Base-by-base conservation (phyloP, 2,888 invertebrate species). In the Drosophila hamatofila region DNA sequence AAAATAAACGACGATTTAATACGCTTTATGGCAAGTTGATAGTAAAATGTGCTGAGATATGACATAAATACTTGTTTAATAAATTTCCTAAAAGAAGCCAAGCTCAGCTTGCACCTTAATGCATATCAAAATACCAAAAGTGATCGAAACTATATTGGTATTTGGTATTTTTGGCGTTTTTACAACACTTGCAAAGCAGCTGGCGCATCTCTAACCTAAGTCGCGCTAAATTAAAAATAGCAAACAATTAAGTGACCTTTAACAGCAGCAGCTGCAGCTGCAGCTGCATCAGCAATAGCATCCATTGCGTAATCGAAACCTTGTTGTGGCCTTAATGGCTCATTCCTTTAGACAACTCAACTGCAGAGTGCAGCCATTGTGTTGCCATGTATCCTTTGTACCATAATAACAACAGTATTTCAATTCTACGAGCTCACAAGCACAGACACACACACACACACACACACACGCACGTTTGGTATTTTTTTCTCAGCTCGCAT, bases 371-470 rank as follows among this genome's bases (percentile, higher is more conserved):
- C 18, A 35, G 11, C 3, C 33, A 25, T 48, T 42, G 12, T 27
- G 3, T 12, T 63, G 27, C 48, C 18, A 18, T 16, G 21, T 3
- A 46, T 30, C 12, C 21, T n/a, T 33, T 9, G 41, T 16, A 2
- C 42, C 44, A 44, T 27, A 27, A 48, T 44, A 60, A 48, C 23
- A 63, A 63, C 2, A 12, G 37, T 21, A 30, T 63, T 61, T 62
- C 30, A 23, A 46, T 30, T 62, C 25, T 5, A n/a, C 25, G 7
- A 37, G 35, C 25, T 25, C 57, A 12, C 11, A 23, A 12, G 30
- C 18, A 56, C 30, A 11, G 9, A 11, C 41, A 27, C 23, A 4
- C 12, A 55, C 30, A 3, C n/a, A n/a, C 30, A 11, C 30, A 11
- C 41, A 27, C 23, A 4, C 12, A 55, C 30, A 3, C n/a, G 33